Evolutionary conservation across 2,888 invertebrate species (phyloP), one percentile per base, ranked within the genome.

Genomic region (Cephus pulcher): DNA sequence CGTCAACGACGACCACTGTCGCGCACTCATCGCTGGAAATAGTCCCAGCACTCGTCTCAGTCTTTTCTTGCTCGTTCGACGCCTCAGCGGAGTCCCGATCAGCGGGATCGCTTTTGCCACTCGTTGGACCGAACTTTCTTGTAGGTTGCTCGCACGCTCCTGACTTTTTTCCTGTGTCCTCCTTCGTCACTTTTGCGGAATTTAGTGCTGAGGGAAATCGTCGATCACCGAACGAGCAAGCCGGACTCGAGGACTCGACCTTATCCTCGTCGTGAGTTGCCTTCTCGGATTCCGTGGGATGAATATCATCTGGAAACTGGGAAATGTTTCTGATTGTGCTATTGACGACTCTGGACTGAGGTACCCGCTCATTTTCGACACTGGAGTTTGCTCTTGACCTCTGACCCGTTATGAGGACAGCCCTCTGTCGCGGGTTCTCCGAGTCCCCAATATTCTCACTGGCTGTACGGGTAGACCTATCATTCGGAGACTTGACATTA

Each of bases 1-100:
- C 89, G 81, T 90, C 90, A 78, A 90, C 84, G 77, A 91, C 86
- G 74, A 91, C 89, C 33, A 90, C 87, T 12, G 89, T 89, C 69
- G 89, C 82, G 81, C 88, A 86, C 75, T 89, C 89, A 80, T 88
- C 87, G 82, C 84, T 85, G 78, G 86, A 84, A 79, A 85, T 83
- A 75, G 82, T 84, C 40, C 40, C 34, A 35, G 80, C 76, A 34
- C 74, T 78, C 68, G 68, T 32, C 34, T 68, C 73, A 34, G 69
- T 71, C n/a, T 78, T 70, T 11, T 75, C 70, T 30, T 74, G 73
- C 30, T 37, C 74, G 23, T 33, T 12, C 35, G 74, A 74, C 40
- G 32, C 35, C 76, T 69, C 40, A 75, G 69, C 71, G 75, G 23
- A 12, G 34, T 78, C 15, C 23, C 75, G 32, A 78, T 69, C 71